Evolutionary conservation across 1,140 invertebrate species (phyloP), one percentile per base, ranked within the genome.

Genomic region (Aphidius gifuensis): DNA sequence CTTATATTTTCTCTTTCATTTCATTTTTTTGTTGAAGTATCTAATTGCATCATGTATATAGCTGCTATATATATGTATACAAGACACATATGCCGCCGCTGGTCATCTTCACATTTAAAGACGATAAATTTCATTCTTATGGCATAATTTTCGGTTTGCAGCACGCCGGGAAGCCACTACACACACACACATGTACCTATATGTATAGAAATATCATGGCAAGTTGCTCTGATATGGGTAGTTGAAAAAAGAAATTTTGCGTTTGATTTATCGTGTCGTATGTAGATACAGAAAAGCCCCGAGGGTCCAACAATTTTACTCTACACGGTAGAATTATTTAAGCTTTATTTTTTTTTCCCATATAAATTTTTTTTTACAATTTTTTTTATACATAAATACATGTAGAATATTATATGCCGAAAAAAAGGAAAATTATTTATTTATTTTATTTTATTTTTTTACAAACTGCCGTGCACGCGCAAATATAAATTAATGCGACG

Each of bases 111-210:
- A 67, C 71, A 76, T 76, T 76, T 70, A 73, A 71, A 68, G 70
- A 68, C 71, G 58, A 73, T 73, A 73, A 72, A 73, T 73, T 71
- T 71, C 64, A 71, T 68, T 63, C 50, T 66, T 68, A 65, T 67
- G 66, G 65, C 66, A 71, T 70, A 70, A 73, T 73, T 73, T 73
- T 39, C 68, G 68, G 70, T 72, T 70, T 49, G 61, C 21, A 21
- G 11, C 38, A 11, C 38, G 38, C 49, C 40, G 40, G 8, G 9
- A 38, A 54, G 38, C 16, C 21, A 16, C 11, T 5, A 45, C 8
- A 16, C 16, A 16, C n/a, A n/a, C 42, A 40, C 7, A n/a, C 39
- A 45, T 6, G 47, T 50, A 42, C 40, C 16, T 16, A 11, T 48
- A n/a, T 32, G 11, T 59, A n/a, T 16, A 48, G n/a, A n/a, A 4